Percentiles rank a stretch among this genome's conserved stretches.
Evolutionary conservation across 2,797 vertebrate genomes (phyloP).

Genomic region (Todus mexicanus): DNA sequence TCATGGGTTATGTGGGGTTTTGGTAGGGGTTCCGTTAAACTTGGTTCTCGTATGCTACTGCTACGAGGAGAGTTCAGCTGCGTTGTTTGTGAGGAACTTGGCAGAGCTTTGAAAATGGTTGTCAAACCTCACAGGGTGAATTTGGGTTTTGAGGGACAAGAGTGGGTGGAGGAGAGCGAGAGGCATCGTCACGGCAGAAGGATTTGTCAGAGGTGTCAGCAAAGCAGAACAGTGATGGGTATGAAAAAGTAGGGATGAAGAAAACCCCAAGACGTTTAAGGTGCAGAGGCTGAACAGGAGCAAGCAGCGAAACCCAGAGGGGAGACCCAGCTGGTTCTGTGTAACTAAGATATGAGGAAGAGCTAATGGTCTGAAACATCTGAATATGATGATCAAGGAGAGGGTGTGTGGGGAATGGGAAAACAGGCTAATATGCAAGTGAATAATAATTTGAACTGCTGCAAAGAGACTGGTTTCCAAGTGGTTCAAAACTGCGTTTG

Average conservation of each 20-base stretch:
- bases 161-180: background rate
- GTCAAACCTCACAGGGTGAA: background rate
- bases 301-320: constrained; percentile 5
- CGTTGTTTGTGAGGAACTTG: background rate
- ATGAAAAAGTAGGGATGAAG: background rate
- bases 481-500: background rate
- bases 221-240: background rate
- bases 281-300: constrained; percentile 15
- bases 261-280: background rate
- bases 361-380: constrained; percentile 30
- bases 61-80: background rate
- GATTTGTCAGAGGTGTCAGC: constrained; percentile 11
- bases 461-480: background rate
- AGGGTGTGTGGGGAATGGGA: background rate
- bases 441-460: constrained; percentile 12
- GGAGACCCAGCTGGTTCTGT: constrained; percentile 22
- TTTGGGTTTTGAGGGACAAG: background rate
- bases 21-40: background rate
- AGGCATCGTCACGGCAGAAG: background rate
- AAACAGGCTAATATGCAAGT: constrained; percentile 5
- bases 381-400: constrained; percentile 1
- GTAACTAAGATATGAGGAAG: constrained; percentile 6
- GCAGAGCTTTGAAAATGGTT: background rate
- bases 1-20: background rate
- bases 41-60: background rate